Conservation (phyloP, 2,797 vertebrate species). For the Aulostomus chinensis region DNA sequence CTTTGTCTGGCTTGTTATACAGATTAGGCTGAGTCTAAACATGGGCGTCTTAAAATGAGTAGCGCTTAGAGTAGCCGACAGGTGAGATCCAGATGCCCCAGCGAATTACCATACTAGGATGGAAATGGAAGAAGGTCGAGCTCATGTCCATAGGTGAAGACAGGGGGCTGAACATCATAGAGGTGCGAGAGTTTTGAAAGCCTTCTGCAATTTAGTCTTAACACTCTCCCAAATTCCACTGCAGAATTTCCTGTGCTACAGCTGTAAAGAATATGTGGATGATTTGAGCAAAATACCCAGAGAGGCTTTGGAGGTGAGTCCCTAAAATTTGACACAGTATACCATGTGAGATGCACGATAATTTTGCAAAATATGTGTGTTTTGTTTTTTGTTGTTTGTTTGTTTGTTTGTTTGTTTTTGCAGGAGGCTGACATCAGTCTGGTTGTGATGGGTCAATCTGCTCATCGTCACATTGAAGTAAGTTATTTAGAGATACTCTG, state of each 20-base stretch:
- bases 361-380: neutral
- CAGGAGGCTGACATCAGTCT: conserved; percentile 88
- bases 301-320: conserved; percentile 81
- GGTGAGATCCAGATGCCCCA: conserved; percentile 30
- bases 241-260: conserved; percentile 94
- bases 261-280: conserved; percentile 93
- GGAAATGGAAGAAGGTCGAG: conserved; percentile 11
- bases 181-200: neutral
- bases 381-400: neutral
- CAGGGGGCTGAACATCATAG: neutral
- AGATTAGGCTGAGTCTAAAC: neutral
- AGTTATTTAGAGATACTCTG: neutral
- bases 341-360: neutral
- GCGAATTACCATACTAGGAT: conserved; percentile 4
- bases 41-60: neutral
- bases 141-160: conserved; percentile 24
- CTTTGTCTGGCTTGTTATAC: conserved; percentile 16
- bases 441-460: conserved; percentile 92
- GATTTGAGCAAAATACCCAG: conserved; percentile 90
- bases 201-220: neutral
- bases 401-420: conserved; percentile 13
- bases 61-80: conserved; percentile 9
- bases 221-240: conserved; percentile 5
- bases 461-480: conserved; percentile 89
- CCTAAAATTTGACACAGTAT: neutral